Conservation (phyloP, 2,888 invertebrate genomes). For the Drosophila kambysellisi region DNA sequence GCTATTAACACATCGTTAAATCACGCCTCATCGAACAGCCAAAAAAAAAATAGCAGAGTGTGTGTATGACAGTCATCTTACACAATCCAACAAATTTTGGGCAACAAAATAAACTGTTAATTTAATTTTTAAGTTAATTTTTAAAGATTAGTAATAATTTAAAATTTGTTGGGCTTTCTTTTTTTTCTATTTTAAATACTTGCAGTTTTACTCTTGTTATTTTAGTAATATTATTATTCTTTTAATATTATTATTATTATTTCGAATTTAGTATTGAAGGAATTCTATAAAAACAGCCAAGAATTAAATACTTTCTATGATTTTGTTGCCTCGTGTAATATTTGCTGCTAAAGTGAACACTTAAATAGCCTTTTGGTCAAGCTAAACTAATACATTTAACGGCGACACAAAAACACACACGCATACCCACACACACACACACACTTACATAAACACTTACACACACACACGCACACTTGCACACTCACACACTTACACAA, state of each 20-base stretch:
- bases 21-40: conserved; percentile 37
- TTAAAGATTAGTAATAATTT: neutral
- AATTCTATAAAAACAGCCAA: neutral
- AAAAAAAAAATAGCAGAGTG: neutral
- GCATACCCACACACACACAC: rapidly evolving
- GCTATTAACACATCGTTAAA: conserved; percentile 67
- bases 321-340: conserved; percentile 48
- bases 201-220: neutral
- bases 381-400: conserved; percentile 72
- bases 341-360: conserved; percentile 60
- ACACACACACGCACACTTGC: neutral
- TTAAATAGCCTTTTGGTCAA: conserved; percentile 68
- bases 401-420: conserved; percentile 16
- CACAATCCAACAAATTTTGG: neutral
- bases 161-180: neutral
- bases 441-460: neutral
- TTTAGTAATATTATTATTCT: neutral
- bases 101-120: neutral
- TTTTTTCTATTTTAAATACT: neutral
- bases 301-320: neutral
- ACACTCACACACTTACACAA: neutral
- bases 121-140: neutral
- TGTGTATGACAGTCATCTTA: neutral
- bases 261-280: neutral
- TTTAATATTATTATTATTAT: neutral